A percentile compares a stretch with the other conserved stretches of the same genome.
phyloP scores from a whole-genome alignment of 1,140 invertebrate genomes.

The Drosophila oshimai region DNA sequence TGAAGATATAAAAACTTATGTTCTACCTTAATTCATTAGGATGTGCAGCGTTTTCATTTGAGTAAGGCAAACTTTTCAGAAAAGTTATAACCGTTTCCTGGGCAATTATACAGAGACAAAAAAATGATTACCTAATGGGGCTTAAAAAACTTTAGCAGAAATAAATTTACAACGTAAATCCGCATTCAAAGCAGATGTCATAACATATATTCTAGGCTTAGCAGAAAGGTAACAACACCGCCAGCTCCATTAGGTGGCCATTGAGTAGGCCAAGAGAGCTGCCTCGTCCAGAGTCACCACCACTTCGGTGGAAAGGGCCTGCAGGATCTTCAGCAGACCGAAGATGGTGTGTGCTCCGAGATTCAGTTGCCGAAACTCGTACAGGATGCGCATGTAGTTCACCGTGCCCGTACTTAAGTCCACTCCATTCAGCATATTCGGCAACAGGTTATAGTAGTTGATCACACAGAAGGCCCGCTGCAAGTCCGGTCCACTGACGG shows the following conservation, averaged over 20 bases:
- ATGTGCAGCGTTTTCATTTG: too few relatives aligned
- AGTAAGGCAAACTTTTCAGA: too few relatives aligned
- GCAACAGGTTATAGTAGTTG: slow-evolving; percentile 86
- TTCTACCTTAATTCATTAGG: too few relatives aligned
- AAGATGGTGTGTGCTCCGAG: slow-evolving; percentile 74
- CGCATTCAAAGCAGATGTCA: neutral
- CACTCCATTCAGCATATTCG: slow-evolving; percentile 77
- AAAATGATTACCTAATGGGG: too few relatives aligned
- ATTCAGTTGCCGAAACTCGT: slow-evolving; percentile 71
- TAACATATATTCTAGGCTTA: neutral
- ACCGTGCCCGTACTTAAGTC: slow-evolving; percentile 55
- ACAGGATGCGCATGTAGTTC: slow-evolving; percentile 76
- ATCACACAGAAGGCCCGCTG: slow-evolving; percentile 84
- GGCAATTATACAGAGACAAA: too few relatives aligned
- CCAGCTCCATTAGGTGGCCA: slow-evolving; percentile 3
- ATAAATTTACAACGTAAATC: neutral
- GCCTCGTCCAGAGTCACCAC: slow-evolving; percentile 18
- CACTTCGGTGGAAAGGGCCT: slow-evolving; percentile 41
- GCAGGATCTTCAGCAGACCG: slow-evolving; percentile 77
- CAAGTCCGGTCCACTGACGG: slow-evolving; percentile 55
- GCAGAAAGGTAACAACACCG: neutral
- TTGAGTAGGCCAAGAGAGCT: slow-evolving; percentile 12
- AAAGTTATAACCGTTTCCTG: too few relatives aligned
- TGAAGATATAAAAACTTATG: too few relatives aligned
- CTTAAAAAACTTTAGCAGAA: neutral